Base-by-base conservation (phyloP, 2,888 invertebrate species). In the Drosophila tanythrix region DNA sequence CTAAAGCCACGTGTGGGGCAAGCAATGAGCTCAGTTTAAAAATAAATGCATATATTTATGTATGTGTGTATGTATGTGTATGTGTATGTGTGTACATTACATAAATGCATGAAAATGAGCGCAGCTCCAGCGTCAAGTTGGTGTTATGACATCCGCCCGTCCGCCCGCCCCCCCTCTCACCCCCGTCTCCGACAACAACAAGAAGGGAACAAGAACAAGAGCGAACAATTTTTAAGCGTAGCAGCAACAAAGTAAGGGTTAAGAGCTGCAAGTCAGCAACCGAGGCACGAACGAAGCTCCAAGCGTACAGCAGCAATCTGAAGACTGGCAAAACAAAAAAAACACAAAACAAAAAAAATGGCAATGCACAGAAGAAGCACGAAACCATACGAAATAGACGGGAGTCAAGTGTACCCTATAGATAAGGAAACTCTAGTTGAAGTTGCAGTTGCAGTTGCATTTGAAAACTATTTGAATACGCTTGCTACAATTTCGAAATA, bases 161-260 rank as follows among this genome's bases (percentile, higher is more conserved):
- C 31, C 15, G 10, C 35, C 15, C 21, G 21, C 21, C 1, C 21
- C 1, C 21, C 21, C 25, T n/a, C 29, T 33, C 40, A 27, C 18
- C 15, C 21, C n/a, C 15, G 15, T 15, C 53, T 35, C 5, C 21
- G 35, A 35, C 6, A 53, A 18, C 21, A 21, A 15, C 10, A 40
- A 40, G 21, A n/a, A n/a, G n/a, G n/a, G 11, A 15, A 33, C 13
- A 36, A 25, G 46, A 46, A 46, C 35, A 35, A 62, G 48, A 51
- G 29, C 38, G 36, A 7, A 38, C 13, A 27, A 33, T 13, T 66
- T 69, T 65, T 38, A 79, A 77, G 79, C 76, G 76, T 65, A 70
- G 76, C 79, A 74, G 59, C 76, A 55, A 57, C 65, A 80, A 79
- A 77, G 80, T 78, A 76, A 78, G 76, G 81, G 81, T 80, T 80